Percentiles rank a stretch among this genome's conserved stretches.
Conservation (phyloP, 2,797 vertebrate species). For the Sebastes itinus region DNA sequence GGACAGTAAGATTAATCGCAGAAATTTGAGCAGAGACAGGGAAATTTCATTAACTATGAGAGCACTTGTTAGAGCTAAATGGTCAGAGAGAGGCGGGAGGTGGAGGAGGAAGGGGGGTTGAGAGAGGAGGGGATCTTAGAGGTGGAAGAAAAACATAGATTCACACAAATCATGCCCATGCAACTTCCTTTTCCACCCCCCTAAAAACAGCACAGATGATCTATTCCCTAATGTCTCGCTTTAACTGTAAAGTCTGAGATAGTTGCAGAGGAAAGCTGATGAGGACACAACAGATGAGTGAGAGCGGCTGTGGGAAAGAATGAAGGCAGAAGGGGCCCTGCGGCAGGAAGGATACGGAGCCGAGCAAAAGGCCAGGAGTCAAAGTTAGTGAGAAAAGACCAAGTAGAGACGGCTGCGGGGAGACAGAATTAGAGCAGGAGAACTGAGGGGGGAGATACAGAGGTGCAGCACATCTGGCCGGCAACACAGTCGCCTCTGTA, state of each 20-base stretch:
- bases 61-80: conserved; percentile 80
- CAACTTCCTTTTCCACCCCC: not conserved
- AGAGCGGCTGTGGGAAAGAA: conserved; percentile 29
- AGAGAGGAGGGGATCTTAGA: conserved; percentile 13
- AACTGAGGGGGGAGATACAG: conserved; percentile 30
- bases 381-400: conserved; percentile 30
- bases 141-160: conserved; percentile 18
- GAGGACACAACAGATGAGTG: conserved; percentile 25
- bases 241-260: conserved; percentile 4
- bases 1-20: conserved; percentile 76
- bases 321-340: conserved; percentile 31
- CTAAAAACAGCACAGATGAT: not conserved
- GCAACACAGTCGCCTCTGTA: conserved; percentile 60
- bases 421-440: conserved; percentile 58
- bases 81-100: conserved; percentile 64
- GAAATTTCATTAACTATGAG: conserved; percentile 79
- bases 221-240: not conserved
- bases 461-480: conserved; percentile 57
- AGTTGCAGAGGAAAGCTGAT: conserved; percentile 11
- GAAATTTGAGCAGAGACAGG: conserved; percentile 78
- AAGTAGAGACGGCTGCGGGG: conserved; percentile 15
- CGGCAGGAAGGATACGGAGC: conserved; percentile 58
- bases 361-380: conserved; percentile 42
- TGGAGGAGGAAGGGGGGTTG: not conserved
- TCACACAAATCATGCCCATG: conserved; percentile 5